Percentiles rank a stretch among this genome's conserved stretches.
Conservation (phyloP, 2,113 vertebrate genomes). For the Campylomormyrus numenius region DNA sequence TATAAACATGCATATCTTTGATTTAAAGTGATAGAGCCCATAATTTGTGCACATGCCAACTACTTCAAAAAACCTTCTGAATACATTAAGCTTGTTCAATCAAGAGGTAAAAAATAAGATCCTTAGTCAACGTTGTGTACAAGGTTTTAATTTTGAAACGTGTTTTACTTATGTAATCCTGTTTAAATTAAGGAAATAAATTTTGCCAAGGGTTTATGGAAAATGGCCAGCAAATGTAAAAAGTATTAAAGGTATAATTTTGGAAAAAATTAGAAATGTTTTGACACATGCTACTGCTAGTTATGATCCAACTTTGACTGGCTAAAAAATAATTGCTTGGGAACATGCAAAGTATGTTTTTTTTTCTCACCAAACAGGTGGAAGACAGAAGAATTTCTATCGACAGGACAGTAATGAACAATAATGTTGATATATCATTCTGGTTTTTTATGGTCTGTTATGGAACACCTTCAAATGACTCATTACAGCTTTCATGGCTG, state of each 20-base stretch:
- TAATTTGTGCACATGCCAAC: too few relatives aligned
- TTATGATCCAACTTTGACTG: neutral
- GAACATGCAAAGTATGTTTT: neutral
- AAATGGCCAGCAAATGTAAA: neutral
- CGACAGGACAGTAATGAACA: neutral
- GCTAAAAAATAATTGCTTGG: neutral
- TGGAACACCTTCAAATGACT: neutral
- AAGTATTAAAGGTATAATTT: neutral
- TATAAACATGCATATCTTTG: neutral
- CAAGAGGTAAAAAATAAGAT: neutral
- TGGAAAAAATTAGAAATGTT: neutral
- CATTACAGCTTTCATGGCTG: neutral
- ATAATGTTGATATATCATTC: neutral
- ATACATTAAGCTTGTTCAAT: neutral
- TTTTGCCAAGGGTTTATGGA: neutral
- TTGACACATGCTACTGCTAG: neutral
- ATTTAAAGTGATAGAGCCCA: neutral
- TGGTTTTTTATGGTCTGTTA: slow-evolving; percentile 1
- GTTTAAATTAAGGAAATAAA: neutral
- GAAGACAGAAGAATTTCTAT: neutral
- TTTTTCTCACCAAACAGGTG: neutral
- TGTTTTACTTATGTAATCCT: neutral
- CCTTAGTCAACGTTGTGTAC: neutral
- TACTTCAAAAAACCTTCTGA: neutral
- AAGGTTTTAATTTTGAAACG: neutral